phyloP scores from a whole-genome alignment of 2,888 invertebrate genomes.

The Machimus atricapillus region DNA sequence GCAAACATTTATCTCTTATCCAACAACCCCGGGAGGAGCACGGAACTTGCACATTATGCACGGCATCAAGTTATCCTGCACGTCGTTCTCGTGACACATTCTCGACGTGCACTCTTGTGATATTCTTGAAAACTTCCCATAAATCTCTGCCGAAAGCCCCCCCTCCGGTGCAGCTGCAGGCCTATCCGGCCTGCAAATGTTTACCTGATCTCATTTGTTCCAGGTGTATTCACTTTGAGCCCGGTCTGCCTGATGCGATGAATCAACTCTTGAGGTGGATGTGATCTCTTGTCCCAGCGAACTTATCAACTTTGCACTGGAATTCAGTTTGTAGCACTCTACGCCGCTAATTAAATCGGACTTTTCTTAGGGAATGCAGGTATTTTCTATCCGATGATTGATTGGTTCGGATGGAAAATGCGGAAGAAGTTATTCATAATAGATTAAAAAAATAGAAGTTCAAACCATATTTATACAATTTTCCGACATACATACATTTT shows the following conservation, averaged over 20 bases:
- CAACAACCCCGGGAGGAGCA: not conserved
- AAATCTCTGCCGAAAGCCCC: not conserved
- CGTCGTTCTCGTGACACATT: not conserved
- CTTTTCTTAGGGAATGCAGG: not conserved
- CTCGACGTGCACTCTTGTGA: not conserved
- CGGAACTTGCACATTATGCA: not conserved
- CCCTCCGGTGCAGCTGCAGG: not conserved
- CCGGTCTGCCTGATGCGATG: not conserved
- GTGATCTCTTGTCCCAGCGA: not conserved
- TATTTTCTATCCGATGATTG: not conserved
- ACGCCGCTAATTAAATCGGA: not conserved
- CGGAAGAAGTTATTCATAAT: too few relatives aligned
- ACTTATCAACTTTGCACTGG: not conserved
- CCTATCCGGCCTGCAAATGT: not conserved
- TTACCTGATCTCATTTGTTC: not conserved
- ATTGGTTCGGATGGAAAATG: too few relatives aligned
- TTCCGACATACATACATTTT: too few relatives aligned
- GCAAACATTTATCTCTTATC: constrained; percentile 19
- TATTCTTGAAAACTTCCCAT: constrained; percentile 7
- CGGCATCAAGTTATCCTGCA: not conserved
- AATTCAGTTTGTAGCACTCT: not conserved
- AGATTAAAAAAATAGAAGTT: too few relatives aligned
- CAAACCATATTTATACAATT: too few relatives aligned
- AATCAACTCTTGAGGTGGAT: not conserved
- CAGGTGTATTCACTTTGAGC: not conserved